Conservation (phyloP, 2,888 invertebrate species). For the Ditylenchus weischeri region DNA sequence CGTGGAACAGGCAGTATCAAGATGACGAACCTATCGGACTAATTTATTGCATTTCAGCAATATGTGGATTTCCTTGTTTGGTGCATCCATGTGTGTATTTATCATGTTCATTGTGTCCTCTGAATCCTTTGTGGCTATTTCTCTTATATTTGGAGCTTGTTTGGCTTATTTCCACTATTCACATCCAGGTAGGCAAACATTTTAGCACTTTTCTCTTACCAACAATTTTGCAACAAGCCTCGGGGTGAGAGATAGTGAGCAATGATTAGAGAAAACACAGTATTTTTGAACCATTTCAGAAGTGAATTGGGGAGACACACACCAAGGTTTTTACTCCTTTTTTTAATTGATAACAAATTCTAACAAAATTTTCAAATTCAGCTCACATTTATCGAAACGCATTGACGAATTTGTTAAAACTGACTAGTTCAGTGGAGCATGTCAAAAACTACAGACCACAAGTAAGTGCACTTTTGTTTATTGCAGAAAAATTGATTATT, state of each 20-base stretch:
- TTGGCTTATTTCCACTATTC: constrained; percentile 34
- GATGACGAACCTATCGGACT: too few species aligned
- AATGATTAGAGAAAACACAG: too few species aligned
- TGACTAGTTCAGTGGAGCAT: constrained; percentile 86
- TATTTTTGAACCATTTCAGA: constrained; percentile 60
- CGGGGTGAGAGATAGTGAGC: too few species aligned
- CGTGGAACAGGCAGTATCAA: too few species aligned
- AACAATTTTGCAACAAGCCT: too few species aligned
- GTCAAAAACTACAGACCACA: constrained; percentile 95
- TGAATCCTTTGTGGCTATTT: constrained; percentile 60
- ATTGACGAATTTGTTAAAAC: constrained; percentile 77
- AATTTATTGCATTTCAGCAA: constrained; percentile 62
- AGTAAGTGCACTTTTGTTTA: constrained; percentile 40
- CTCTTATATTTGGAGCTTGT: constrained; percentile 23
- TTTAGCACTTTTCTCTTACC: too few species aligned
- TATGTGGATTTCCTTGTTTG: constrained; percentile 78
- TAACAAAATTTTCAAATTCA: constrained; percentile 76
- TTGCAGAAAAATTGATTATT: too few species aligned
- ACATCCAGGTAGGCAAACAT: constrained; percentile 18
- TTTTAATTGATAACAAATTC: too few species aligned
- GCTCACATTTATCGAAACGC: constrained; percentile 79
- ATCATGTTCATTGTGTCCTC: constrained; percentile 64
- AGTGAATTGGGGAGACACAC: constrained; percentile 93
- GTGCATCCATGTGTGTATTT: constrained; percentile 67
- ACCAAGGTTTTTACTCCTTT: constrained; percentile 68